phyloP scores from a whole-genome alignment of 1,140 invertebrate genomes.

The Xylocopa sonorina region DNA sequence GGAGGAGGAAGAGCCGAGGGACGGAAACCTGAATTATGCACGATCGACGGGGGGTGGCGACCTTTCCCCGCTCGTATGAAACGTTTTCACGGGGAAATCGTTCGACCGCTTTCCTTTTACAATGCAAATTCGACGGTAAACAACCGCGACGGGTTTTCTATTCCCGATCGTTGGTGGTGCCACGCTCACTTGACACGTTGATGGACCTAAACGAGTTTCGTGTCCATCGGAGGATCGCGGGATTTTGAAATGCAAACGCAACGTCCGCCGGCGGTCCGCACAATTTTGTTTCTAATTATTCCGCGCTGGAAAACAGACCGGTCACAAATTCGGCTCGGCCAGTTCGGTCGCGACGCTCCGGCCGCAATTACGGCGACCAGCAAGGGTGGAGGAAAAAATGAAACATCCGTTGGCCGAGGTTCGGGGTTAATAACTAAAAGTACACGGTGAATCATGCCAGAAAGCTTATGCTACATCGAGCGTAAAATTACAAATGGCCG shows the following conservation, averaged over 20 bases:
- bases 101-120: constrained; percentile 60
- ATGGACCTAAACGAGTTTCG: constrained; percentile 44
- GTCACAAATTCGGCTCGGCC: neutral
- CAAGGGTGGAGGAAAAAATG: no score
- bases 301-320: no score
- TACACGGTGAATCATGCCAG: constrained; percentile 71
- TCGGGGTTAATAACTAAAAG: constrained; percentile 66
- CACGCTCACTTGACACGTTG: constrained; percentile 22
- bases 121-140: constrained; percentile 68
- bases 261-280: neutral
- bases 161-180: constrained; percentile 47
- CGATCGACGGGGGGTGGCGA: constrained; percentile 51
- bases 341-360: neutral
- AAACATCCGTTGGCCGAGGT: constrained; percentile 63
- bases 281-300: neutral
- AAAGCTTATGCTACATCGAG: constrained; percentile 73
- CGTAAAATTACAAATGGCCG: constrained; percentile 76
- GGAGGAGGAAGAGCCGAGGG: constrained; percentile 1
- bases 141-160: constrained; percentile 32
- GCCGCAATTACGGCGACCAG: neutral
- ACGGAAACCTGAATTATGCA: constrained; percentile 65
- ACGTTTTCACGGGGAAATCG: constrained; percentile 58
- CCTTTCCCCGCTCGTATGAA: constrained; percentile 38
- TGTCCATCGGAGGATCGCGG: constrained; percentile 14
- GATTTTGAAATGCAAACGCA: constrained; percentile 22